A percentile compares a stretch with the other conserved stretches of the same genome.
Conservation (phyloP, 1,140 invertebrate species). For the Cyclina sinensis region DNA sequence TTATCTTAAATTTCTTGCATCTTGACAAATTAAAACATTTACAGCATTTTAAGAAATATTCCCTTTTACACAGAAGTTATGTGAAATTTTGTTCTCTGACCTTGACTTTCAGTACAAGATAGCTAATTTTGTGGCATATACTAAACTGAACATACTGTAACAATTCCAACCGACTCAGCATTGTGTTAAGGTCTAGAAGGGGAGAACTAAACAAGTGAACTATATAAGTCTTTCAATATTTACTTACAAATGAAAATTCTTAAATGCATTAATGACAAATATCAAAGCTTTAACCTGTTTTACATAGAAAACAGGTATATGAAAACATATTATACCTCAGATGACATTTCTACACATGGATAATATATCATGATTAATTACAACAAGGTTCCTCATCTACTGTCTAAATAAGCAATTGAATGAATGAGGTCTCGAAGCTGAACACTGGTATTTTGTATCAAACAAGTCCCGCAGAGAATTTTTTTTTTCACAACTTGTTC, state of each 20-base stretch:
- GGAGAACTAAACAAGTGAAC: no score
- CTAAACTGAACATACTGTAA: no score
- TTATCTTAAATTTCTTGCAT: no score
- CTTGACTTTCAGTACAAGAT: no score
- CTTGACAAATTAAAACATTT: no score
- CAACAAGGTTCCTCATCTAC: neutral
- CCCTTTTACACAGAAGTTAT: no score
- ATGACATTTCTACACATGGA: neutral
- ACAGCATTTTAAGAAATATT: no score
- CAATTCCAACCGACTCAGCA: no score
- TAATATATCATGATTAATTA: neutral
- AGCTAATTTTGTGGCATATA: no score
- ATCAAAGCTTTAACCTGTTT: constrained; percentile 1
- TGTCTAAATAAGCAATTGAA: neutral
- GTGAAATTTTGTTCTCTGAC: no score
- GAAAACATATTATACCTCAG: neutral
- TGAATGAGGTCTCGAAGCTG: neutral
- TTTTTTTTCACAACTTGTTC: neutral
- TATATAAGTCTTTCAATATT: neutral
- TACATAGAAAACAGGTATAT: neutral
- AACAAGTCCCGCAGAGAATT: neutral
- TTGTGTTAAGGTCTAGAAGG: no score
- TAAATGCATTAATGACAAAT: neutral
- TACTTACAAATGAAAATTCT: constrained; percentile 2
- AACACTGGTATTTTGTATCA: neutral